Evolutionary conservation across 1,140 invertebrate genomes (phyloP).

Genomic region (Cotesia glomerata): DNA sequence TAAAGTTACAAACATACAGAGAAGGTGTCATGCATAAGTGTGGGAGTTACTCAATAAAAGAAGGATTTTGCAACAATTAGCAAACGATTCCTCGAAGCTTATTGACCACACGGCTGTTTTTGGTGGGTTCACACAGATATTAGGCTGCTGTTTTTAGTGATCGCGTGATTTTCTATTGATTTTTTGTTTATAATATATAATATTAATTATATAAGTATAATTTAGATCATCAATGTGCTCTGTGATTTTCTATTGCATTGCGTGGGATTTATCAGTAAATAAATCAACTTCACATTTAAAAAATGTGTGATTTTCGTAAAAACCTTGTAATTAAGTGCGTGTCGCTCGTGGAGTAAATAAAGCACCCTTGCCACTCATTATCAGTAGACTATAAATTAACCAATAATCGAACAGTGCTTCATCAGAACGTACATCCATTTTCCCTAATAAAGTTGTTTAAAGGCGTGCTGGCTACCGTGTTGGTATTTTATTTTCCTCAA

Average conservation of each 20-base stretch:
- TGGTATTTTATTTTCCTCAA: neutral
- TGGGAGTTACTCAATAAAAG: conserved; percentile 24
- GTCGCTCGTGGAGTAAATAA: conserved; percentile 8
- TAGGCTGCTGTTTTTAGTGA: neutral
- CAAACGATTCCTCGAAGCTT: conserved; percentile 47
- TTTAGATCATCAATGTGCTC: neutral
- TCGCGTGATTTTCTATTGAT: conserved; percentile 2
- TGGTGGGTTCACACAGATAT: neutral
- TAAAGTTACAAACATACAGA: conserved; percentile 37
- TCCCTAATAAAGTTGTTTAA: conserved; percentile 27
- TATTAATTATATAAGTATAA: neutral
- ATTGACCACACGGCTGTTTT: conserved; percentile 20
- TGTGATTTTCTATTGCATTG: conserved; percentile 3
- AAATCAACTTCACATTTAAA: no score
- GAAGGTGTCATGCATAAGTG: conserved; percentile 45
- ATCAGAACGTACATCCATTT: conserved; percentile 12
- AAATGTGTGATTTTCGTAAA: no score
- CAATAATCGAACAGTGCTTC: conserved; percentile 23
- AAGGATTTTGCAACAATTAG: conserved; percentile 32
- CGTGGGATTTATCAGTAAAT: neutral
- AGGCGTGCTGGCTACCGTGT: conserved; percentile 28
- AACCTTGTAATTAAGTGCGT: neutral
- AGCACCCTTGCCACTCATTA: conserved; percentile 27
- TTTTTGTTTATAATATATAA: neutral
- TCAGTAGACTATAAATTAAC: conserved; percentile 19